Evolutionary conservation across 2,113 vertebrate species (phyloP).

Genomic region (Anarhynchus alexandrinus): DNA sequence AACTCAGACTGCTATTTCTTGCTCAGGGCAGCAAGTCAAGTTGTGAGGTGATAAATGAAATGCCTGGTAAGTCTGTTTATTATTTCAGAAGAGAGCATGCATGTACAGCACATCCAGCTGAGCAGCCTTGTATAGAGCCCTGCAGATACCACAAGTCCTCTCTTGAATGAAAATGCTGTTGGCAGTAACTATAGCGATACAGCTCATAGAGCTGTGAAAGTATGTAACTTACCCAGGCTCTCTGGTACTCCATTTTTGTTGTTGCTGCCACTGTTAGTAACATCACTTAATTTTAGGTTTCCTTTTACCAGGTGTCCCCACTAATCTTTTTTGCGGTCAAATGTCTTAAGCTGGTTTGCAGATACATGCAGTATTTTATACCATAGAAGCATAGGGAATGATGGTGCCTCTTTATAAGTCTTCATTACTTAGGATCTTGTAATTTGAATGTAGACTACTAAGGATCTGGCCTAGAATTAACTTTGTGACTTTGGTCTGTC

Average conservation of each 20-base stretch:
- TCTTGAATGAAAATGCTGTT: neutral
- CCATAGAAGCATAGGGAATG: neutral
- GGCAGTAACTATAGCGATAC: neutral
- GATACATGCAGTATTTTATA: neutral
- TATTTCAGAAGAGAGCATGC: neutral
- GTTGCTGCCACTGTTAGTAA: neutral
- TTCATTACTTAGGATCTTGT: neutral
- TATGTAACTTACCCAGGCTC: neutral
- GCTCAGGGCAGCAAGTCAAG: neutral
- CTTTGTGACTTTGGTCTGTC: neutral
- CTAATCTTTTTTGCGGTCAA: neutral
- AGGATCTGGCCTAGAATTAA: neutral
- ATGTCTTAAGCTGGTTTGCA: neutral
- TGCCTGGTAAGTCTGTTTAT: neutral
- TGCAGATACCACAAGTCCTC: neutral
- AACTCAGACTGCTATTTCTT: neutral
- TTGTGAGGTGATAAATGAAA: neutral
- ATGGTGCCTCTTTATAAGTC: neutral
- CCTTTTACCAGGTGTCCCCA: neutral
- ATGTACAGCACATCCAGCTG: neutral
- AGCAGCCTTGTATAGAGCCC: neutral
- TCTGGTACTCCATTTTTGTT: neutral
- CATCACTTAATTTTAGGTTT: neutral
- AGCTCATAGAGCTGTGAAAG: neutral
- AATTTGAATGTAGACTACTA: neutral